These are phyloP conservation scores for Molossus molossus DNA, from an alignment of 2,797 vertebrate species.

Conservation along the genomic window DNA sequence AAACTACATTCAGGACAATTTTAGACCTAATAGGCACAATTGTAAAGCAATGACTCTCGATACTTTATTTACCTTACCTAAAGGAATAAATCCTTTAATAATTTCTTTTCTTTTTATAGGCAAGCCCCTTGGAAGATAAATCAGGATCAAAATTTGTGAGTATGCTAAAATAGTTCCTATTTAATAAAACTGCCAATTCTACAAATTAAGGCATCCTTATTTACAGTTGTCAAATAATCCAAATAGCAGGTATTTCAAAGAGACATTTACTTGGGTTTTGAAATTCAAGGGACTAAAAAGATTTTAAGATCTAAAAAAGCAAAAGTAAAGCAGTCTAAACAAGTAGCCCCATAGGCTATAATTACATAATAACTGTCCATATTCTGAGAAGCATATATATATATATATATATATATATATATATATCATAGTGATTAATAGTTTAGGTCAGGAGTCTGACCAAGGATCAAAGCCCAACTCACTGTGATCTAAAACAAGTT, in stretches of 20 bases:
- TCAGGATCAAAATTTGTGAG: constrained; percentile 18
- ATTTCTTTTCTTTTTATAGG: constrained; percentile 51
- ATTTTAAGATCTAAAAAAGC: constrained; percentile 31
- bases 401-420: neutral
- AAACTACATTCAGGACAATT: constrained; percentile 46
- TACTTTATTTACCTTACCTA: constrained; percentile 36
- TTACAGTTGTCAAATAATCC: constrained; percentile 58
- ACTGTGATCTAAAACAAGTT: constrained; percentile 56
- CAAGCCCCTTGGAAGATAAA: constrained; percentile 40
- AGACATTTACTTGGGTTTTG: neutral
- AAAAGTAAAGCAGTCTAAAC: neutral
- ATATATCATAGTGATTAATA: neutral
- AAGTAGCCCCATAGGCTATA: neutral
- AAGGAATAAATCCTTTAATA: constrained; percentile 40
- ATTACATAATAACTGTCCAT: neutral
- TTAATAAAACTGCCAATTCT: constrained; percentile 60
- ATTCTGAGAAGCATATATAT: neutral
- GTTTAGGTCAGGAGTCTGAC: neutral
- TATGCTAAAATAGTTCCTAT: constrained; percentile 51
- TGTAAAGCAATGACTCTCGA: constrained; percentile 10
- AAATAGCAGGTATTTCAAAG: constrained; percentile 49
- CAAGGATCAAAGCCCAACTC: constrained; percentile 29
- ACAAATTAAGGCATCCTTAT: constrained; percentile 45
- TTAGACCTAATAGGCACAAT: neutral
- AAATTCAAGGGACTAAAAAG: constrained; percentile 46